Evolutionary conservation across 1,140 invertebrate genomes (phyloP).

Genomic region (Eriocheir sinensis): DNA sequence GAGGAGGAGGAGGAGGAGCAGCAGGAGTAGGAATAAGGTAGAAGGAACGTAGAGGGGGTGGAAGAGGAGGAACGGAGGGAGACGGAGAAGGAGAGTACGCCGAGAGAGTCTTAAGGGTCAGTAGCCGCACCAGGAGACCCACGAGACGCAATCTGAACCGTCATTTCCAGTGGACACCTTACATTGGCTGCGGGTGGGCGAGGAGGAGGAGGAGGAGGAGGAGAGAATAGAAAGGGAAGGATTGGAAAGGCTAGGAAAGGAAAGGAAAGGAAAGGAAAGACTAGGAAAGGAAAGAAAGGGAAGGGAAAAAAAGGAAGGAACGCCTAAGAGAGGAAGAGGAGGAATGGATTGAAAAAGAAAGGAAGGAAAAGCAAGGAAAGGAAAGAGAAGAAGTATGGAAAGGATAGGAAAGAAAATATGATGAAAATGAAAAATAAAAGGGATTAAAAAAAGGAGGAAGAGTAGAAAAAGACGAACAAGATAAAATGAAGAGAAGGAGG

Average conservation of each 20-base stretch:
- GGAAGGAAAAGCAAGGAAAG: too few species aligned
- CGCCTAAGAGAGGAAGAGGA: too few species aligned
- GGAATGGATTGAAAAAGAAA: too few species aligned
- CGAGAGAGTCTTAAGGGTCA: background rate
- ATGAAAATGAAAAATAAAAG: too few species aligned
- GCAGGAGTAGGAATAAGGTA: too few species aligned
- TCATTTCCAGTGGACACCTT: background rate
- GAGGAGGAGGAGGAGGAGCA: too few species aligned
- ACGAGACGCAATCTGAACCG: background rate
- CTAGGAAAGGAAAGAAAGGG: background rate
- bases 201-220: background rate
- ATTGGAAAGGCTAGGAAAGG: background rate
- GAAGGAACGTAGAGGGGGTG: too few species aligned
- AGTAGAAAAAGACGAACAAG: background rate
- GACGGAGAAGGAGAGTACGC: too few species aligned
- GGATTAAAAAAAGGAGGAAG: background rate
- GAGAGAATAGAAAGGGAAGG: background rate
- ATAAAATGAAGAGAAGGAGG: background rate
- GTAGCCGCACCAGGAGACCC: background rate
- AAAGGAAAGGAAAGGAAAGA: background rate
- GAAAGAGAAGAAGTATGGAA: background rate
- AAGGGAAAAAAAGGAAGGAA: background rate
- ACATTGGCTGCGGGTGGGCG: background rate
- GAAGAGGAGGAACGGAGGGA: too few species aligned
- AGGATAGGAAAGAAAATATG: background rate